Evolutionary conservation across 2,888 invertebrate species (phyloP).

Genomic region (Ichneumoninae sp.): DNA sequence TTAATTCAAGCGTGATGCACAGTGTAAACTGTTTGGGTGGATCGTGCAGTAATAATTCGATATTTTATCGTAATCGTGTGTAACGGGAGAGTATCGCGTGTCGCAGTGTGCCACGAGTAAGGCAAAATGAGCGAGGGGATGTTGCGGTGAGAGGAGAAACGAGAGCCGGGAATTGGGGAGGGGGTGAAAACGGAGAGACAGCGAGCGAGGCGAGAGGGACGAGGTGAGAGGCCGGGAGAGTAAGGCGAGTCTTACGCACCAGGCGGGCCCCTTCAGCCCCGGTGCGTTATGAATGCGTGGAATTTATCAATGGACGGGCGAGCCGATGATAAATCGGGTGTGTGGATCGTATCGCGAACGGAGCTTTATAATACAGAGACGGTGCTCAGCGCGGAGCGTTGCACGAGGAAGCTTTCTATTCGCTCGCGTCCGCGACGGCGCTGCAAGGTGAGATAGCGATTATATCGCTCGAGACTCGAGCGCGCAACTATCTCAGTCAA

Average conservation of each 20-base stretch:
- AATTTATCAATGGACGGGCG: conserved; percentile 83
- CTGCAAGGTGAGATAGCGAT: conserved; percentile 64
- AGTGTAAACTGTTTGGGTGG: conserved; percentile 31
- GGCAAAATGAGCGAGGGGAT: conserved; percentile 1
- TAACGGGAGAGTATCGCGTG: conserved; percentile 77
- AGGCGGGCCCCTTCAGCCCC: conserved; percentile 58
- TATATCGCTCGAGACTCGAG: conserved; percentile 54
- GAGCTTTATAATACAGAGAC: conserved; percentile 11
- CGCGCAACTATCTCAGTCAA: background rate
- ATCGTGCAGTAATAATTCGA: background rate
- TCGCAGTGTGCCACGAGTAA: conserved; percentile 63
- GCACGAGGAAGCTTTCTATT: conserved; percentile 71
- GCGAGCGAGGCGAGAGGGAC: conserved; percentile 8
- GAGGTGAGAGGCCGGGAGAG: conserved; percentile 4
- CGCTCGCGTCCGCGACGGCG: conserved; percentile 61
- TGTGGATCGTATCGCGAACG: conserved; percentile 68
- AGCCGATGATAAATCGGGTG: conserved; percentile 81
- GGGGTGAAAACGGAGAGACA: conserved; percentile 6
- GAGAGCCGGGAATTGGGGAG: background rate
- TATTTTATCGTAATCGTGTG: conserved; percentile 73
- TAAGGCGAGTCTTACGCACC: conserved; percentile 61
- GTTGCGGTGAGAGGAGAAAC: background rate
- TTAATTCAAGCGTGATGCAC: conserved; percentile 32
- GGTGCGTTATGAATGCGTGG: conserved; percentile 81
- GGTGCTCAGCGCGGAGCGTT: background rate